Base-by-base conservation (phyloP, 1,140 invertebrate genomes). In the Meloidogyne hapla region DNA sequence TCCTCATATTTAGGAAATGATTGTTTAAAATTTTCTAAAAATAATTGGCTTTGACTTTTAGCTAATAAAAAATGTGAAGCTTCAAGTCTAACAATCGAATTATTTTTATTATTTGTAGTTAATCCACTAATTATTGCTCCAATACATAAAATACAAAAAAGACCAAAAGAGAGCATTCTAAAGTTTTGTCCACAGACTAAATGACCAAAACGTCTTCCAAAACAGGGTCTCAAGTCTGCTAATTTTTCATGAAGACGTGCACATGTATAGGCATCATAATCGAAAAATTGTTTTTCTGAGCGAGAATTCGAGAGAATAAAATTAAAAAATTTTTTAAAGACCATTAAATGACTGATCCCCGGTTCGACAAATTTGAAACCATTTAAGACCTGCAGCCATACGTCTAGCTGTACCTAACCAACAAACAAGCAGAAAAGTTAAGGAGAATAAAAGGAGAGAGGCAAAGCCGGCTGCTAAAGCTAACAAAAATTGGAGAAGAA, bases 381-480 rank as follows among this genome's bases (percentile, higher is more conserved):
- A 82, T 78, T 82, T 82, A 8, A 82, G 28, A 45, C 81, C 81
- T 64, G 81, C 56, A 21, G 81, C 76, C 28, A 79, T 82, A n/a
- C 79, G 66, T 9, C 26, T 65, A 12, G 79, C 80, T 18, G 75
- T 75, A 8, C 64, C 28, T n/a, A 69, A 78, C 74, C 83, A 78
- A 61, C 70, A 80, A 42, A 82, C 81, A 28, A 66, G 74, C 45
- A 82, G 45, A n/a, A 72, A 82, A 42, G 79, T 64, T 42, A 83
- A 40, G 15, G 45, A 28, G 40, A 82, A 81, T n/a, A 75, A 40
- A 23, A 83, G 40, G 15, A 82, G 28, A 15, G 70, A 68, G 38
- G 79, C 38, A 42, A 82, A 69, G 1, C 77, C 69, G 26, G 76
- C 79, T 18, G 79, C 62, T 40, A 81, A 38, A 23, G 73, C 38